Percentiles rank a stretch among this genome's conserved stretches.
Evolutionary conservation across 1,140 invertebrate species (phyloP).

Genomic region (Eriocheir sinensis): DNA sequence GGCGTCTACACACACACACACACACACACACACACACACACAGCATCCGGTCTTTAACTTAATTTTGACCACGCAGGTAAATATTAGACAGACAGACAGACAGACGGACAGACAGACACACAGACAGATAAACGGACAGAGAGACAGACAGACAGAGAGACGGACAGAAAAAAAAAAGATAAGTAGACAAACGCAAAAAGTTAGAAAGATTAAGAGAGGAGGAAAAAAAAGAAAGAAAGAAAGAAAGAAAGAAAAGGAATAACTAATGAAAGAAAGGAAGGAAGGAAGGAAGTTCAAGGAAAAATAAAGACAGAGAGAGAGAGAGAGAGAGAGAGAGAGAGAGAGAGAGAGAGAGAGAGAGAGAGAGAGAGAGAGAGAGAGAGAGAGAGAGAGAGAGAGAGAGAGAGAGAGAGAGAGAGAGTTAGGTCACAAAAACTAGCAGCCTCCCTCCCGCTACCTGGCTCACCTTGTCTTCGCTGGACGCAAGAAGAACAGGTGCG

Average conservation of each 20-base stretch:
- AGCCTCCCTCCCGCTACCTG: no score
- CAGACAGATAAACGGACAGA: neutral
- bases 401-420: no score
- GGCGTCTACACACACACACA: neutral
- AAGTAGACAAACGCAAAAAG: no score
- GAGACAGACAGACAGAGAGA: neutral
- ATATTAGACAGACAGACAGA: neutral
- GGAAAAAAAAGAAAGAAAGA: neutral
- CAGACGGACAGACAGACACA: constrained; percentile 18
- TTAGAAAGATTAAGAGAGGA: neutral
- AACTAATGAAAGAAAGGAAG: neutral
- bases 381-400: no score
- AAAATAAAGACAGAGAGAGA: neutral
- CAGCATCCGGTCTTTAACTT: no score
- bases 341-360: no score
- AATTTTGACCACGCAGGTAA: no score
- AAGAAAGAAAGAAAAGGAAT: neutral
- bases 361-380: no score
- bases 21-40: constrained; percentile 11
- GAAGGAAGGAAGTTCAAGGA: neutral
- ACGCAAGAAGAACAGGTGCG: no score
- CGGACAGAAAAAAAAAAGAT: neutral
- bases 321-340: neutral
- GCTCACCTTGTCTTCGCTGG: no score
- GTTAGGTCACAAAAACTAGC: no score